Base-by-base conservation (phyloP, 2,113 vertebrate genomes). In the Datnioides undecimradiatus region DNA sequence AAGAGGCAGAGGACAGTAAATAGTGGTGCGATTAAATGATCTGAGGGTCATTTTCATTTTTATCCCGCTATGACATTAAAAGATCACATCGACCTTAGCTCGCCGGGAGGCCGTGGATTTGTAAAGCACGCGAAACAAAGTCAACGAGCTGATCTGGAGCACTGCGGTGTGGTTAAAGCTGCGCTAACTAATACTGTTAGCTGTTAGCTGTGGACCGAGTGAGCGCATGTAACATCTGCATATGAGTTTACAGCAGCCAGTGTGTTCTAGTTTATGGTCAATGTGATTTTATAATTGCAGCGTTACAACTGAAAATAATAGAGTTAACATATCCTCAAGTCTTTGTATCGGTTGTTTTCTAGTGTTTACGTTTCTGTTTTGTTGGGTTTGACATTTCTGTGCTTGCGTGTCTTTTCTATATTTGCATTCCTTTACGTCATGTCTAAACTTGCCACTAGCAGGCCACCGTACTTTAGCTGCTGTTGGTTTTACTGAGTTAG, bases 1-100 rank as follows among this genome's bases (percentile, higher is more conserved):
- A 36, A 54, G 70, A 88, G 48, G 54, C 49, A 29, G 71, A 45
- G 57, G 45, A 38, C 6, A 69, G 60, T 23, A 85, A 67, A 65
- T 45, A 70, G 80, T 67, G 45, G 65, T 76, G 54, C 4, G 31
- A 75, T 62, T 31, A 45, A 70, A 16, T 60, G 0, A 49, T 51
- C 19, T 46, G 46, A 78, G 54, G 10, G 63, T 52, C 6, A 75
- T 43, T 73, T 8, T 25, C 48, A 41, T 62, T 68, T 36, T 52
- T 62, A 66, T 52, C 58, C 46, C 48, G 57, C 33, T 77, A 63
- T 77, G 62, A 68, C 62, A 67, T 65, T 10, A 54, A 31, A 38
- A 46, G 1, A 64, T 17, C 19, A 40, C 38, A 60, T 17, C 1
- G 13, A 34, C 1, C 40, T 29, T 43, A 66, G 41, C 25, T 58